These are phyloP conservation scores for Dryobota labecula DNA, from an alignment of 2,888 invertebrate genomes.

Conservation along the genomic window DNA sequence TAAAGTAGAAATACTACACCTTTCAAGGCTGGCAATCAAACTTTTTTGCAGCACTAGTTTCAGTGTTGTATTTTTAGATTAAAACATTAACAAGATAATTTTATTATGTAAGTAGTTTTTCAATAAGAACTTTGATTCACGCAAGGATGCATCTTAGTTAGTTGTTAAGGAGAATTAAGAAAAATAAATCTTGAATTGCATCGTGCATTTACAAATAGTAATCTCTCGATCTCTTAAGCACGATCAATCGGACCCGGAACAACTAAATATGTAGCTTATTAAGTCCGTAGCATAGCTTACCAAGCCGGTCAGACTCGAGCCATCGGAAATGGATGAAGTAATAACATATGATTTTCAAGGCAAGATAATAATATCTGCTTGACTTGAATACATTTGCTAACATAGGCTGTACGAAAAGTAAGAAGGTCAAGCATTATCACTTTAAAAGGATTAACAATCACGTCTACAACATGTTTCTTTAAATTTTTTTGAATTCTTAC, in stretches of 20 bases:
- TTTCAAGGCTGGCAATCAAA: conserved; percentile 20
- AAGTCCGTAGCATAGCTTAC: background rate
- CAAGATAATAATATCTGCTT: background rate
- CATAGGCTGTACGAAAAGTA: background rate
- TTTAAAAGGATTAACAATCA: background rate
- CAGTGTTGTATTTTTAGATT: background rate
- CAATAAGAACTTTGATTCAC: background rate
- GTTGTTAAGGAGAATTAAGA: background rate
- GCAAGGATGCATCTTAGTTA: background rate
- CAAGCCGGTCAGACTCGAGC: background rate
- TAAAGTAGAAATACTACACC: conserved; percentile 46
- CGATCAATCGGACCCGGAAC: conserved; percentile 24
- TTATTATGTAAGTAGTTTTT: background rate
- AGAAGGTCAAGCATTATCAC: background rate
- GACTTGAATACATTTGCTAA: background rate
- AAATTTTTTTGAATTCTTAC: background rate
- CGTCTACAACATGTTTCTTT: background rate
- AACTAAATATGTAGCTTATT: background rate
- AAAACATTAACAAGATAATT: background rate
- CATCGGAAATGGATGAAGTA: background rate
- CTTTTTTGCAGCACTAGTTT: conserved; percentile 12
- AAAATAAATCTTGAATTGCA: background rate
- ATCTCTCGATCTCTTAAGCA: conserved; percentile 9
- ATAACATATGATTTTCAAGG: background rate
- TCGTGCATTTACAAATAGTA: conserved; percentile 15